phyloP scores from a whole-genome alignment of 2,113 vertebrate genomes.

The Proteles cristata region DNA sequence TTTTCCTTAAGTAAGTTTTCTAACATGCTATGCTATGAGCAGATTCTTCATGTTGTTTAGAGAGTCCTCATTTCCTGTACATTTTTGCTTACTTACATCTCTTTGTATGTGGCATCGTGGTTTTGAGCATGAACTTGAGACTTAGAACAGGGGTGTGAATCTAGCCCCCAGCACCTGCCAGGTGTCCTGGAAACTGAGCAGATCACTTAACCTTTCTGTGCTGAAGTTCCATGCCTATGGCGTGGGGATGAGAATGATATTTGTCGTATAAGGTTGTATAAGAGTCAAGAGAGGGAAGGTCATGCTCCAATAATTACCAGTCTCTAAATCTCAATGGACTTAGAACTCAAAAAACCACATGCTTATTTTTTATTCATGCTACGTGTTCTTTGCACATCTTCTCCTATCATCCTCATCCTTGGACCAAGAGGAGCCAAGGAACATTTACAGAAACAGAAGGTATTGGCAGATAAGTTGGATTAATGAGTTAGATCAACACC shows the following conservation, averaged over 20 bases:
- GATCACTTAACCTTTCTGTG: neutral
- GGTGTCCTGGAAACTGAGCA: neutral
- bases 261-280: accelerated
- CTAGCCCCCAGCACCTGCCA: neutral
- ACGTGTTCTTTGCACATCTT: neutral
- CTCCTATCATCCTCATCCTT: neutral
- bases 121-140: neutral
- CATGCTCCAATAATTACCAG: neutral
- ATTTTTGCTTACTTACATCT: neutral
- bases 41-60: neutral
- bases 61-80: neutral
- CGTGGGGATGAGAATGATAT: neutral
- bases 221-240: no score
- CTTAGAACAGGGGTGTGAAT: neutral
- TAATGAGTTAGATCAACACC: neutral
- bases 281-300: neutral
- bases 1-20: neutral
- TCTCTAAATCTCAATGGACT: neutral
- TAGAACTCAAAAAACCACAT: neutral
- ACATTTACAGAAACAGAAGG: neutral
- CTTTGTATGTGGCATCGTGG: neutral
- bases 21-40: neutral
- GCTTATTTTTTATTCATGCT: neutral
- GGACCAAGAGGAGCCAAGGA: neutral
- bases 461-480: neutral